These are phyloP conservation scores for Argentina silus DNA, from an alignment of 2,797 vertebrate genomes.

Conservation along the genomic window DNA sequence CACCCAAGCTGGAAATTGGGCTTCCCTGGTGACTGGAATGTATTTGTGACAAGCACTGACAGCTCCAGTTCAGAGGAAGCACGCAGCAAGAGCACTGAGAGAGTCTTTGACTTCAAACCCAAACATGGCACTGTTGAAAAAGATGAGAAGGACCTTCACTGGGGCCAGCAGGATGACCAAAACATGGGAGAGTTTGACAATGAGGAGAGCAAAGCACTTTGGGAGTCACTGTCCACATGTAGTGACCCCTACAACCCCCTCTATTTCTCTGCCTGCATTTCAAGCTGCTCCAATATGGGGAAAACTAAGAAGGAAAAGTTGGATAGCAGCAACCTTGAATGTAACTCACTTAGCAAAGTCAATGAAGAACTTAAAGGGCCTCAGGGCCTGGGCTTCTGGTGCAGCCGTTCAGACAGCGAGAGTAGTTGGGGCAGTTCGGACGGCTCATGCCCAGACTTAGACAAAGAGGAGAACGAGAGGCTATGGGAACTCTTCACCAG, in stretches of 20 bases:
- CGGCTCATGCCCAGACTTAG: conserved; percentile 64
- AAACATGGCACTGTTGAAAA: conserved; percentile 49
- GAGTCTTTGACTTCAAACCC: conserved; percentile 18
- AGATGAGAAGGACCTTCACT: conserved; percentile 57
- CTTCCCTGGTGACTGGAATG: conserved; percentile 75
- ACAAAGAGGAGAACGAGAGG: conserved; percentile 73
- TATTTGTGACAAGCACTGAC: conserved; percentile 69
- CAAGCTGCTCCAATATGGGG: conserved; percentile 58
- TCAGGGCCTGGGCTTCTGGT: conserved; percentile 52
- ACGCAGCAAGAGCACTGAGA: conserved; percentile 30
- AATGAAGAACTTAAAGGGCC: conserved; percentile 41
- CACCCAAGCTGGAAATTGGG: conserved; percentile 74
- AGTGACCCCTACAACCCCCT: conserved; percentile 75
- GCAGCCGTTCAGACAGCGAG: conserved; percentile 75
- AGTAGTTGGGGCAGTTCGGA: conserved; percentile 76
- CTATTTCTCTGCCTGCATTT: conserved; percentile 75
- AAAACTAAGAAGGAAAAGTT: conserved; percentile 33
- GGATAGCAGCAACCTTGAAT: conserved; percentile 27
- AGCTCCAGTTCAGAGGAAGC: conserved; percentile 33
- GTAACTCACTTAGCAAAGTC: conserved; percentile 25
- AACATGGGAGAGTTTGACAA: conserved; percentile 59
- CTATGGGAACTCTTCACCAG: conserved; percentile 77
- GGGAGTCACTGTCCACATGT: conserved; percentile 73
- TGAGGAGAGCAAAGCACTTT: conserved; percentile 66
- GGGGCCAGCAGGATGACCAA: conserved; percentile 69